Conservation (phyloP, 64 coral and sea anemone species). For the Stichodactyla mertensii region DNA sequence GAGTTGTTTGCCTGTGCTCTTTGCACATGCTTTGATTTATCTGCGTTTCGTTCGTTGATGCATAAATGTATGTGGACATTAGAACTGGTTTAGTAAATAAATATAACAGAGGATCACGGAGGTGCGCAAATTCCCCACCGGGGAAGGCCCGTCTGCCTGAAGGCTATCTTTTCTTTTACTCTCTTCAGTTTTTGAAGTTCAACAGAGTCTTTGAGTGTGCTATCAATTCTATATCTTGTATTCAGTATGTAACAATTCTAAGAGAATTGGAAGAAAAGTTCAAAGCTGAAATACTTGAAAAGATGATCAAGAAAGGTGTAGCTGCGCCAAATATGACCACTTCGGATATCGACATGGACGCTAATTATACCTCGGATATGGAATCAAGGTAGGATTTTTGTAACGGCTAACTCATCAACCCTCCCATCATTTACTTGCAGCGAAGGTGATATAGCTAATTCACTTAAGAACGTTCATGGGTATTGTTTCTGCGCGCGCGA, state of each 20-base stretch:
- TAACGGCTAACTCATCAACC: not conserved
- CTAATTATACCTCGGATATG: conserved; percentile 69
- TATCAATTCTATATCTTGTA: not conserved
- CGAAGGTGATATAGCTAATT: too few species aligned
- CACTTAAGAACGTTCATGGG: too few species aligned
- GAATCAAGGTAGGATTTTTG: conserved; percentile 63
- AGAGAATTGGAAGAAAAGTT: conserved; percentile 69
- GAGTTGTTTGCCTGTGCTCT: too few species aligned
- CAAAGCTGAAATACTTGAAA: conserved; percentile 54
- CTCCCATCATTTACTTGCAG: not conserved
- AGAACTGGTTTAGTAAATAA: too few species aligned
- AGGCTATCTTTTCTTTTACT: too few species aligned
- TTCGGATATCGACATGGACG: conserved; percentile 76
- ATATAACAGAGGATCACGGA: too few species aligned
- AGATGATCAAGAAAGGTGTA: conserved; percentile 74
- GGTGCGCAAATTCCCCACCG: too few species aligned
- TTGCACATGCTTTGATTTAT: too few species aligned
- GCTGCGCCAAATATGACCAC: conserved; percentile 49
- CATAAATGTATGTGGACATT: too few species aligned
- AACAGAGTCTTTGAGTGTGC: not conserved
- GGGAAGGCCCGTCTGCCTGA: too few species aligned
- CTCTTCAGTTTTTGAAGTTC: not conserved
- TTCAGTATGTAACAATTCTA: conserved; percentile 66
- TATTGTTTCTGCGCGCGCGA: too few species aligned
- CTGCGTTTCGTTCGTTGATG: too few species aligned